Base-by-base conservation (phyloP, 1,140 invertebrate species). In the Hyposmocoma kahamanoa region DNA sequence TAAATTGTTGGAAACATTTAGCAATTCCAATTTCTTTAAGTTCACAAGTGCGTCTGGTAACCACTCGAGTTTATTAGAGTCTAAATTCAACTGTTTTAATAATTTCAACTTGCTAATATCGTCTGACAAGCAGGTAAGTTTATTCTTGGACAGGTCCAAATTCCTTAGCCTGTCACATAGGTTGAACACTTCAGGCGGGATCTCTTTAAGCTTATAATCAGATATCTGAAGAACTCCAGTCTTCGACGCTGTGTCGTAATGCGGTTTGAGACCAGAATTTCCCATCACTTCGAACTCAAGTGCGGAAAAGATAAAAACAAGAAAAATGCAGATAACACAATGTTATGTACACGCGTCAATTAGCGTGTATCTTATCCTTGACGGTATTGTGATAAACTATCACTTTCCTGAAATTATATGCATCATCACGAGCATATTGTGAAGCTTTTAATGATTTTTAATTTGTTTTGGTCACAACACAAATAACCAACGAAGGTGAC, bases 121-220 rank as follows among this genome's bases (percentile, higher is more conserved):
- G 10, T 91, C 85, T 0, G 97, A 94, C 20, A 99, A 77, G 9
- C 67, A 66, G 17, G 89, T 75, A 59, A 99, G 92, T 82, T 93
- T 95, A 81, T 99, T 99, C 47, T 95, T 91, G 0, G 96, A 97
- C 21, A 99, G 72, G 80, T 99, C 97, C 45, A 98, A 86, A 19
- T 93, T 98, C 54, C 97, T 89, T 26, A 99, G 76, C 66, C 92
- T 88, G 47, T 90, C 90, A n/a, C 89, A 87, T 42, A 94, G 86
- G 24, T 88, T 82, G 22, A 88, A 86, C 13, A 94, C 87, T 84
- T 89, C 68, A 53, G 82, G 62, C 67, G 91, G 88, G 85, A 94
- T 89, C 67, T 91, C 88, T 91, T 94, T 92, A 28, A 99, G 85
- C 66, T 94, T 95, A 41, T 90, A 88, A 59, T 94, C 90, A 0